These are phyloP conservation scores for Dendrolimus punctatus DNA, from an alignment of 1,140 invertebrate species.

Conservation along the genomic window DNA sequence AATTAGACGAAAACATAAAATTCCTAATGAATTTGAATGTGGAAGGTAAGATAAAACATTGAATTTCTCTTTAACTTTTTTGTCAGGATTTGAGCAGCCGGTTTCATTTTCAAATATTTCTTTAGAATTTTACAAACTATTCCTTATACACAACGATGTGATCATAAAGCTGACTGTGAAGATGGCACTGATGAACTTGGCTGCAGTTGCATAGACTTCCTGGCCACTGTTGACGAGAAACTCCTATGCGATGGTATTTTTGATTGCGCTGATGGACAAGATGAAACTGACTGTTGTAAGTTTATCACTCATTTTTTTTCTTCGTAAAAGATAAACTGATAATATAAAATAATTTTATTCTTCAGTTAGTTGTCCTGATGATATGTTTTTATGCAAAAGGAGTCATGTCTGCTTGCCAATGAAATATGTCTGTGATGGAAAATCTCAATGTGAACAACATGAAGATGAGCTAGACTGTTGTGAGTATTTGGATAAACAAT, in stretches of 20 bases:
- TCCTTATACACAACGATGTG: conserved; percentile 74
- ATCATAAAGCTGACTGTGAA: conserved; percentile 82
- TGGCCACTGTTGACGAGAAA: conserved; percentile 66
- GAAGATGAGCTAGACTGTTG: conserved; percentile 83
- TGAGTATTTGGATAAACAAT: conserved; percentile 25
- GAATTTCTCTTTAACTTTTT: not conserved
- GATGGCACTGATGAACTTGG: conserved; percentile 85
- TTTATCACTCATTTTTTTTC: not conserved
- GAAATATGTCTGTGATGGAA: conserved; percentile 77
- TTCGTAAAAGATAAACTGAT: not conserved
- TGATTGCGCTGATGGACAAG: conserved; percentile 83
- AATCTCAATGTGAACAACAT: conserved; percentile 76
- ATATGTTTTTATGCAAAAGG: conserved; percentile 73
- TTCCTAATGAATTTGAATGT: conserved; percentile 50
- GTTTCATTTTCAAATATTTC: conserved; percentile 12
- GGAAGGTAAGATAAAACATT: conserved; percentile 32
- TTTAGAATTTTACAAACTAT: conserved; percentile 78
- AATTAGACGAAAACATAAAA: conserved; percentile 36
- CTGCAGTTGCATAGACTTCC: conserved; percentile 82
- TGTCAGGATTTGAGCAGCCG: not conserved
- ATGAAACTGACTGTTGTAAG: conserved; percentile 82
- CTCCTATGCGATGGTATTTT: conserved; percentile 84
- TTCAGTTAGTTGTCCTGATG: conserved; percentile 71
- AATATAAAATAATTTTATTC: conserved; percentile 15
- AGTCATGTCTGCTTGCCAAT: conserved; percentile 74